Evolutionary conservation across 35 echinoderm and acorn worm species (phyloP).

Genomic region (Patiria miniata): DNA sequence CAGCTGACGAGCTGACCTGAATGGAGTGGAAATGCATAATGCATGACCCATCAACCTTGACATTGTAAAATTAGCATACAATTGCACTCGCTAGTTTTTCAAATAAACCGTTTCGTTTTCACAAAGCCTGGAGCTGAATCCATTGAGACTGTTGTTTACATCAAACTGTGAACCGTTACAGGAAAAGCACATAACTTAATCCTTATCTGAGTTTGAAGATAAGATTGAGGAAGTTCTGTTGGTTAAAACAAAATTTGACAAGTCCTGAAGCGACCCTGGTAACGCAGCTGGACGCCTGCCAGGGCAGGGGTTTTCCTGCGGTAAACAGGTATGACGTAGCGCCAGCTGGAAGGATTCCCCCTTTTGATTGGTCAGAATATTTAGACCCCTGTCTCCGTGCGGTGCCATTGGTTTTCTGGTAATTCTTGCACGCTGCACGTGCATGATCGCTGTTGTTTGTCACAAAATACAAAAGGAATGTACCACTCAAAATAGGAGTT

Average conservation of each 20-base stretch:
- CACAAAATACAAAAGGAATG: not conserved
- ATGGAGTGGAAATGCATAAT: not conserved
- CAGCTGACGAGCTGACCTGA: too few relatives aligned
- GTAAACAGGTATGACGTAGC: not conserved
- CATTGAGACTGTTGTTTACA: not conserved
- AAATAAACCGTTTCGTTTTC: slow-evolving; percentile 1
- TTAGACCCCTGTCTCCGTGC: slow-evolving; percentile 8
- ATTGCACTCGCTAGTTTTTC: not conserved
- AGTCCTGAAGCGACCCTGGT: not conserved
- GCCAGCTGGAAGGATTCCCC: slow-evolving; percentile 29
- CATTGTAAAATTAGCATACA: slow-evolving; percentile 10
- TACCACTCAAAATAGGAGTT: slow-evolving; percentile 9
- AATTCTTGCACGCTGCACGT: not conserved
- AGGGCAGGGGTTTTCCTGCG: slow-evolving; percentile 23
- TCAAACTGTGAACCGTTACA: slow-evolving; percentile 12
- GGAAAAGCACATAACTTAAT: not conserved
- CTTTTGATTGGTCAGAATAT: slow-evolving; percentile 25
- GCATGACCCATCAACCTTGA: not conserved
- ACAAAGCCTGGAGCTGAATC: not conserved
- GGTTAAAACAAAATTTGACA: not conserved
- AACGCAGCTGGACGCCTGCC: not conserved
- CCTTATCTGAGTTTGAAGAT: too few relatives aligned
- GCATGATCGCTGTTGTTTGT: slow-evolving; percentile 24
- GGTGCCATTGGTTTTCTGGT: not conserved
- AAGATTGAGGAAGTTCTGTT: too few relatives aligned